Evolutionary conservation across 2,797 vertebrate species (phyloP).

Genomic region (Pteropus rufus): DNA sequence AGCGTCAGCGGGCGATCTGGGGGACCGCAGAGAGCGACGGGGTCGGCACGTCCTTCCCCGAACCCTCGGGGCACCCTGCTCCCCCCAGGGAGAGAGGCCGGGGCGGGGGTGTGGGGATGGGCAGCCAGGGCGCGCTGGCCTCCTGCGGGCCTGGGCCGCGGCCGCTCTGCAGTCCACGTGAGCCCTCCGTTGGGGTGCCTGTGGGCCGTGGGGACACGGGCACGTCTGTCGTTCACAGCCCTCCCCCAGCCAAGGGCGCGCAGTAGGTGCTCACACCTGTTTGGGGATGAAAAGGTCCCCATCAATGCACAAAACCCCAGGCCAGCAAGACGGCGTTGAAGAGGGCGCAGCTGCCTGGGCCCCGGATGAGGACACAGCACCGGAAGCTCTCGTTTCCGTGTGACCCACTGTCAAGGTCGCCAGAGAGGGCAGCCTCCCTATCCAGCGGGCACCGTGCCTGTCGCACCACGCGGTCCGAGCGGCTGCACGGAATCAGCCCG

Average conservation of each 20-base stretch:
- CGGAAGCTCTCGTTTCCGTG: fast-evolving
- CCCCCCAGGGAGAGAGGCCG: no score
- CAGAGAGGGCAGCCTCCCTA: background rate
- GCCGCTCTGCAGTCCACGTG: fast-evolving
- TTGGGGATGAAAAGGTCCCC: background rate
- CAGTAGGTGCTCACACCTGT: fast-evolving
- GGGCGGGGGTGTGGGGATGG: fast-evolving
- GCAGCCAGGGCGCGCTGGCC: fast-evolving
- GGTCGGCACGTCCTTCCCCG: background rate
- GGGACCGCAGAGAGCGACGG: no score
- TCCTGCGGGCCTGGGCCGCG: fast-evolving
- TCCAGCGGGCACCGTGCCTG: background rate
- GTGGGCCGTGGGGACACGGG: background rate
- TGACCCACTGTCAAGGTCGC: background rate
- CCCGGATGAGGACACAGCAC: fast-evolving
- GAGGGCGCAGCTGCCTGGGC: fast-evolving
- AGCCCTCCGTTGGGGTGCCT: fast-evolving
- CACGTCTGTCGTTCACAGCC: background rate
- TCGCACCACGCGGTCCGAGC: fast-evolving
- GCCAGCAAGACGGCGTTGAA: fast-evolving
- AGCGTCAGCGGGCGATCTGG: background rate
- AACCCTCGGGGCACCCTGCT: background rate
- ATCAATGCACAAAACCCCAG: fast-evolving
- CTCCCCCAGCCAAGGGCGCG: background rate
- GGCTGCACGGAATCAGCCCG: background rate